A percentile compares a stretch with the other conserved stretches of the same genome.
Evolutionary conservation across 2,797 vertebrate species (phyloP).

Genomic region (Sarcoramphus papa): DNA sequence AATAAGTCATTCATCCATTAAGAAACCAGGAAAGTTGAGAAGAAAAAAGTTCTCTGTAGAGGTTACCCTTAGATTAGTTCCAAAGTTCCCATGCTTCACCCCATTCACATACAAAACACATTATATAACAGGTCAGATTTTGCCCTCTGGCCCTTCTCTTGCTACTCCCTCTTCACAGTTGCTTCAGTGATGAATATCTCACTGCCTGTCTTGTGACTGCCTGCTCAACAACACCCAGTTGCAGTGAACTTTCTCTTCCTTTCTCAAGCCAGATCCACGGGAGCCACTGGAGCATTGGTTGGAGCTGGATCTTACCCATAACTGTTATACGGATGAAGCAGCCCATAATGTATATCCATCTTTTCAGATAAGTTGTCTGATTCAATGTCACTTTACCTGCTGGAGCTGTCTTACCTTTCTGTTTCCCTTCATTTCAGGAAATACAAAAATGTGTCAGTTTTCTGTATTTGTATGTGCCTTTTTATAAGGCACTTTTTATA

Average conservation of each 20-base stretch:
- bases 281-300: fast-evolving
- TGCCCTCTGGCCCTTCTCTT: neutral
- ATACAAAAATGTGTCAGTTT: neutral
- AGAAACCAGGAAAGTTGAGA: neutral
- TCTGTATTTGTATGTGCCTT: neutral
- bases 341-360: neutral
- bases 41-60: neutral
- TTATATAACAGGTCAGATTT: neutral
- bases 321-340: neutral
- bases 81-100: neutral
- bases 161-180: neutral
- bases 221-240: neutral
- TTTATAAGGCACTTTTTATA: neutral
- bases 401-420: neutral
- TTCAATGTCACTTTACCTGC: neutral
- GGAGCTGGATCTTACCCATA: neutral
- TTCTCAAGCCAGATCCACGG: neutral
- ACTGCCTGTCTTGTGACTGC: neutral
- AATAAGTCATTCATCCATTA: neutral
- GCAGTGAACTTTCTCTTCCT: neutral
- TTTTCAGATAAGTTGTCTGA: neutral
- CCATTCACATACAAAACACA: neutral
- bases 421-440: neutral
- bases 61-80: neutral
- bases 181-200: neutral